A percentile compares a stretch with the other conserved stretches of the same genome.
phyloP scores from a whole-genome alignment of 2,113 vertebrate genomes.

The Clinocottus analis region DNA sequence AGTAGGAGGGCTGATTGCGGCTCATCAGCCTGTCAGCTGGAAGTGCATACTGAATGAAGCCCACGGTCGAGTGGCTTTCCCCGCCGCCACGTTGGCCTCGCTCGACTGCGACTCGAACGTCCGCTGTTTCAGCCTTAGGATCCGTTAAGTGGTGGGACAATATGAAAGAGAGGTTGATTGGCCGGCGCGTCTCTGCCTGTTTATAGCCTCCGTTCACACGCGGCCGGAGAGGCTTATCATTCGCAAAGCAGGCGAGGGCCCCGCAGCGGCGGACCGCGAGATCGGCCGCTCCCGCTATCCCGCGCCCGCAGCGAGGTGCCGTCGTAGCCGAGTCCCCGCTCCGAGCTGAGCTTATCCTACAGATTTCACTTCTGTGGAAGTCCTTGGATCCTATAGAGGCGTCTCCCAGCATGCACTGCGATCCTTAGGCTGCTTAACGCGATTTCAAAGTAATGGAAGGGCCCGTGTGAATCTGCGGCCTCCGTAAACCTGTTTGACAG shows the following conservation, averaged over 20 bases:
- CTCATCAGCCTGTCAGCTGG: slow-evolving; percentile 65
- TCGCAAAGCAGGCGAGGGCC: slow-evolving; percentile 42
- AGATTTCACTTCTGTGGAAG: slow-evolving; percentile 34
- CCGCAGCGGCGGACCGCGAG: slow-evolving; percentile 11
- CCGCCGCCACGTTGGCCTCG: slow-evolving; percentile 40
- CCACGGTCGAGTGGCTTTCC: slow-evolving; percentile 46
- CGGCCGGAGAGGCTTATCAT: slow-evolving; percentile 29
- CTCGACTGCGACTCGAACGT: slow-evolving; percentile 55
- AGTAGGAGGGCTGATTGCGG: slow-evolving; percentile 51
- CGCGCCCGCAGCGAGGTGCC: slow-evolving; percentile 39
- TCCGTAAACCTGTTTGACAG: slow-evolving; percentile 10
- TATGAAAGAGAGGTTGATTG: slow-evolving; percentile 44
- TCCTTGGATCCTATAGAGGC: slow-evolving; percentile 33
- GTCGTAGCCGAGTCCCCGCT: not conserved
- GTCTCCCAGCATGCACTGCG: slow-evolving; percentile 46
- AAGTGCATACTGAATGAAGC: slow-evolving; percentile 31
- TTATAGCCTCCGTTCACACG: slow-evolving; percentile 30
- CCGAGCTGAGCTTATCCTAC: slow-evolving; percentile 42
- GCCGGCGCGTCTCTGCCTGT: slow-evolving; percentile 5
- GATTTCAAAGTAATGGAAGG: slow-evolving; percentile 32
- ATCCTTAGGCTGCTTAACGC: slow-evolving; percentile 28
- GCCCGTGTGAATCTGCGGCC: not conserved
- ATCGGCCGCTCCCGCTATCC: slow-evolving; percentile 18
- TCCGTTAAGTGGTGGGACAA: slow-evolving; percentile 42
- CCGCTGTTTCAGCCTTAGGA: slow-evolving; percentile 55